Evolutionary conservation across 2,797 vertebrate genomes (phyloP), one percentile per base, ranked within the genome.

Genomic region (Acrossocheilus wenchowensis): DNA sequence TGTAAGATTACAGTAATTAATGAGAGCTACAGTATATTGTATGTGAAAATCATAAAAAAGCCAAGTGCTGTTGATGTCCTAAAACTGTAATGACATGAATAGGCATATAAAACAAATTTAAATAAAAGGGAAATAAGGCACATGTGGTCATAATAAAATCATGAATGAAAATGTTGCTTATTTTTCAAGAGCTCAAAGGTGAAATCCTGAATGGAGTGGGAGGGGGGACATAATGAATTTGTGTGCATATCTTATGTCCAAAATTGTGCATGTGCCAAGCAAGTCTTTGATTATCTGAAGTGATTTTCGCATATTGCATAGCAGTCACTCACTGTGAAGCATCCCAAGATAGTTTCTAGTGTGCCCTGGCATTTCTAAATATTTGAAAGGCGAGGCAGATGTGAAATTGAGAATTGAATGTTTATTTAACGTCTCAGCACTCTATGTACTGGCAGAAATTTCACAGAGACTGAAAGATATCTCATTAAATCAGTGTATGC

Each of bases 381-480:
- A 90, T 89, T 87, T 90, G 68, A 92, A 90, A 89, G 86, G 54
- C 64, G 45, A 79, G 85, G 84, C 83, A 87, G 87, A 89, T 88
- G 73, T 89, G 80, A 90, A 90, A 90, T 89, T 90, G 72, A 79
- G 88, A 90, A 90, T 86, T 90, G 81, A 88, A 85, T 90, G 87
- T 88, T 89, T 89, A 88, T 90, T 90, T 90, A 88, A 86, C 66
- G 79, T 87, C 87, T 85, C 85, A 74, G 83, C 86, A 87, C 83
- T 83, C 81, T 82, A 84, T 82, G 64, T 88, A 78, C 57, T 86
- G 86, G 68, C 74, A 77, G 82, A 79, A 82, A 75, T 81, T 87
- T 86, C 81, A 87, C 78, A 82, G 69, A 88, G 86, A 82, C 81
- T 82, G 82, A 87, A 88, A 88, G 88, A 87, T 90, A 88, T 90